A percentile compares a stretch with the other conserved stretches of the same genome.
Evolutionary conservation across 2,113 vertebrate species (phyloP).

Genomic region (Meriones unguiculatus): DNA sequence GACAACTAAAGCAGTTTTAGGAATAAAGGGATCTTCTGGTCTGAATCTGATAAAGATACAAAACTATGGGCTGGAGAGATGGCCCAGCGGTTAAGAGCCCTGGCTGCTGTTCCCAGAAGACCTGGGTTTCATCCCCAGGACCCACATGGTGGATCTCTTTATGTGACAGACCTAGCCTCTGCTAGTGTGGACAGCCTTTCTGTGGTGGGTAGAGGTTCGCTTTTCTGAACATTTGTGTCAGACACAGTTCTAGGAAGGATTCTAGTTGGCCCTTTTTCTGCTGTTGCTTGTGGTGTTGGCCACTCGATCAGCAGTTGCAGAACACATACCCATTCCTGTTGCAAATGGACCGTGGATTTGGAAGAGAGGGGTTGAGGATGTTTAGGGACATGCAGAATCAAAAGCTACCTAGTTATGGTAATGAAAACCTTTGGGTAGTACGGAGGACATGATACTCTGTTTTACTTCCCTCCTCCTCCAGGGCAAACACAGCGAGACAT

Average conservation of each 20-base stretch:
- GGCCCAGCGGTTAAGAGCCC: background rate
- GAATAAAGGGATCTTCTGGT: slow-evolving; percentile 17
- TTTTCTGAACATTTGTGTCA: slow-evolving; percentile 7
- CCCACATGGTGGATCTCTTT: background rate
- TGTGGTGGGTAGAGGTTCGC: background rate
- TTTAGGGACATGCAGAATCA: slow-evolving; percentile 12
- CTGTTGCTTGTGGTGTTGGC: background rate
- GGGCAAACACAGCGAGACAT: background rate
- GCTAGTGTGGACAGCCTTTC: background rate
- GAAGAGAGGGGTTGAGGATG: background rate
- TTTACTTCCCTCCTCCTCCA: slow-evolving; percentile 29
- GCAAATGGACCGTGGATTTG: background rate
- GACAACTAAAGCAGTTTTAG: slow-evolving; percentile 37
- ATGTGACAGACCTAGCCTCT: background rate
- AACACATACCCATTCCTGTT: background rate
- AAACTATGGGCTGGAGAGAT: background rate
- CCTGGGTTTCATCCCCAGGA: background rate
- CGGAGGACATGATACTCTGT: background rate
- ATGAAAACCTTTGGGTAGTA: background rate
- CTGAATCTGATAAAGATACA: background rate
- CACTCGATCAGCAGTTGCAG: background rate
- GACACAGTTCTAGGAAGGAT: slow-evolving; percentile 1
- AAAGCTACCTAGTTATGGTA: background rate
- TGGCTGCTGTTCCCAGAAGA: background rate
- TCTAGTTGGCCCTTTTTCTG: background rate